Base-by-base conservation (phyloP, 1,140 invertebrate species). In the Anagrus nilaparvatae region DNA sequence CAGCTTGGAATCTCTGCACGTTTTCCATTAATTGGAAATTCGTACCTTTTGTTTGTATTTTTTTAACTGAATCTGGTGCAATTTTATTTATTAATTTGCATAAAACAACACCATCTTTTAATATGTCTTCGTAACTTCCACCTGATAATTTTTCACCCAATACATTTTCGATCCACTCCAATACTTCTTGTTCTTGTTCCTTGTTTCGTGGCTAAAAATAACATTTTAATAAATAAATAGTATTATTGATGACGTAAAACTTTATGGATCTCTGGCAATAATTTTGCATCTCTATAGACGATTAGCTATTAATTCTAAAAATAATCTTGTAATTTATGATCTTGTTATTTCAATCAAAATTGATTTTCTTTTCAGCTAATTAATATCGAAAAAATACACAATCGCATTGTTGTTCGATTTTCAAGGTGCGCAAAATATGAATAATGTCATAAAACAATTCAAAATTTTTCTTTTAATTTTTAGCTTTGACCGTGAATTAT, bases 21-120 rank as follows among this genome's bases (percentile, higher is more conserved):
- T 99, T 99, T 69, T 99, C 93, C 93, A 98, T 97, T 48, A 98
- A 74, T 53, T 96, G 93, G 69, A 99, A 99, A 53, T 95, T 95
- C 18, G 91, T 93, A 52, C 94, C 94, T 54, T 85, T 90, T 30
- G 83, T 78, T 66, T 97, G 92, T 45, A 97, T 97, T 67, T 97
- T 97, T 61, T 92, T 94, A 1, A 98, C 85, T 3, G 84, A 88
- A n/a, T 87, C 89, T 2, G 95, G 93, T 2, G 80, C 74, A 38
- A 99, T 71, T 73, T 96, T 95, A 68, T 98, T 97, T 59, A 90
- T 88, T 8, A 99, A 69, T 54, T 95, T 86, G 72, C 94, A 99
- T 3, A 98, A 73, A 33, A 96, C 69, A 16, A 93, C 76, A 10
- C 95, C 95, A 70, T 98, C 88, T 52, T 81, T 84, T 0, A 98